These are phyloP conservation scores for Enteromius mattozi DNA, from an alignment of 2,797 vertebrate species.

Conservation along the genomic window DNA sequence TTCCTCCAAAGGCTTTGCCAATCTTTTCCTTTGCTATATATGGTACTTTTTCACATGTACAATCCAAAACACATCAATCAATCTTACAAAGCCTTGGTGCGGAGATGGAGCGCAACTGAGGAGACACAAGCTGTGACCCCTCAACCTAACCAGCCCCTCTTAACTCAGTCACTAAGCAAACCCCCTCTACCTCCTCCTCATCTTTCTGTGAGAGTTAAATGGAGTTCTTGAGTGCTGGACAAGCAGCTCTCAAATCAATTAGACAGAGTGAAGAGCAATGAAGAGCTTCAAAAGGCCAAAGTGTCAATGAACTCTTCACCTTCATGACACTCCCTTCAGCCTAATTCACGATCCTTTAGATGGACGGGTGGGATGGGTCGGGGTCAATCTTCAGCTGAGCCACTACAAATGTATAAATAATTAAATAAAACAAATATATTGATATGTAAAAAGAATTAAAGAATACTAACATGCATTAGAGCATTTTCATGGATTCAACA, in stretches of 20 bases:
- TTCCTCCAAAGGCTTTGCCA: not conserved
- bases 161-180: constrained; percentile 18
- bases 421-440: not conserved
- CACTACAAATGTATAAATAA: not conserved
- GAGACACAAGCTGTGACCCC: constrained; percentile 22
- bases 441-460: not conserved
- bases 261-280: constrained; percentile 36
- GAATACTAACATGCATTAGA: not conserved
- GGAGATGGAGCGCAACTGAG: not conserved
- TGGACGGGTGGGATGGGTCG: not conserved
- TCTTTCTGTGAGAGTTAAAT: constrained; percentile 22
- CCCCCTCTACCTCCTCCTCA: not conserved
- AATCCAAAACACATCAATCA: not conserved
- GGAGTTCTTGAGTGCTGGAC: constrained; percentile 34
- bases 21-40: not conserved
- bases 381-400: not conserved
- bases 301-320: constrained; percentile 55
- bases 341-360: constrained; percentile 27
- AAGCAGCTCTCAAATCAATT: constrained; percentile 50
- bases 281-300: constrained; percentile 41
- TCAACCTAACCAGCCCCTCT: not conserved
- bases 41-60: not conserved
- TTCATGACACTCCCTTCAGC: constrained; percentile 26
- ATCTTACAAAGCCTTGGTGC: not conserved
- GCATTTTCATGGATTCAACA: not conserved